These are phyloP conservation scores for Apomyelois bistriatella DNA, from an alignment of 2,888 invertebrate genomes.

Conservation along the genomic window DNA sequence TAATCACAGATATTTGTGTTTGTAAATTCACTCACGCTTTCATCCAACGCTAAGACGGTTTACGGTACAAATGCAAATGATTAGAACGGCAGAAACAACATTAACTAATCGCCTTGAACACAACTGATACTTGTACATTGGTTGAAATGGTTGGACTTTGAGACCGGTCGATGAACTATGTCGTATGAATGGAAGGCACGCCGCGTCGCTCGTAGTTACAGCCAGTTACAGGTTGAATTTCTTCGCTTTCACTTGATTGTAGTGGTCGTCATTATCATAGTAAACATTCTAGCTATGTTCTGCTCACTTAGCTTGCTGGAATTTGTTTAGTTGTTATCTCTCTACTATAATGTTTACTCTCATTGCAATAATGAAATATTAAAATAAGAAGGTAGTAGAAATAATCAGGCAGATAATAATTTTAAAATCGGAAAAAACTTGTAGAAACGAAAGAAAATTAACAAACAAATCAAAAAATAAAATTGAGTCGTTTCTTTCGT, in stretches of 20 bases:
- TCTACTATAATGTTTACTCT: too few relatives aligned
- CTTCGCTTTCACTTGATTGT: too few relatives aligned
- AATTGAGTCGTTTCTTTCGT: too few relatives aligned
- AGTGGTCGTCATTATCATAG: too few relatives aligned
- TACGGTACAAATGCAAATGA: background rate
- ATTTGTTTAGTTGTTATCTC: too few relatives aligned
- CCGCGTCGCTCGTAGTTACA: background rate
- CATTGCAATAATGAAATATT: too few relatives aligned
- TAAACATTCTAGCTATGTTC: background rate
- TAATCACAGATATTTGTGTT: background rate
- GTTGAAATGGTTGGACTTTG: conserved; percentile 26
- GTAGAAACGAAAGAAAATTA: too few relatives aligned
- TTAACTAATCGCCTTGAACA: conserved; percentile 7
- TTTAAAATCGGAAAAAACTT: too few relatives aligned
- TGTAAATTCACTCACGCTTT: background rate
- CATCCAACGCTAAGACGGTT: background rate
- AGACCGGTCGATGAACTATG: background rate
- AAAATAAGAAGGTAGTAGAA: too few relatives aligned
- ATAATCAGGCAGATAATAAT: too few relatives aligned
- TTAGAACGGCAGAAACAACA: background rate
- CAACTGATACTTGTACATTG: conserved; percentile 8
- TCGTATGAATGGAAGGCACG: background rate
- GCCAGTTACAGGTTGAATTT: background rate
- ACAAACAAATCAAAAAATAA: too few relatives aligned
- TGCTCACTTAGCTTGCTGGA: too few relatives aligned